A percentile compares a stretch with the other conserved stretches of the same genome.
Evolutionary conservation across 2,113 vertebrate genomes (phyloP).

Genomic region (Tympanuchus pallidicinctus): DNA sequence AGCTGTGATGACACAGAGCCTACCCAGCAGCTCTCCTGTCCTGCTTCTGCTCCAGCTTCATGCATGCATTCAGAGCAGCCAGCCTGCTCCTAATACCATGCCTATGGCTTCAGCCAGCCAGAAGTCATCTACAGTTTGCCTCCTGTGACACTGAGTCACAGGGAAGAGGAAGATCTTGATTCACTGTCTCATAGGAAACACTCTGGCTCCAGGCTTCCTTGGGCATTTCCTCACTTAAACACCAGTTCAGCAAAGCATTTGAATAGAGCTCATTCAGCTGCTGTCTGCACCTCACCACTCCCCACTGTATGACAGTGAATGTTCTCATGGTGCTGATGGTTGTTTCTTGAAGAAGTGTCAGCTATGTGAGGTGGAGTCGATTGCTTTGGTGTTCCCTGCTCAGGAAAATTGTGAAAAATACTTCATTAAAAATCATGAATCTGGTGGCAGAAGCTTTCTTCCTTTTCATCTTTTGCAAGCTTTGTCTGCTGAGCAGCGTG

Average conservation of each 20-base stretch:
- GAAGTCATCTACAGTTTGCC: neutral
- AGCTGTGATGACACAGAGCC: neutral
- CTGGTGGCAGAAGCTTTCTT: neutral
- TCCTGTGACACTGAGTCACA: conserved; percentile 55
- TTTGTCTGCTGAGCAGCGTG: neutral
- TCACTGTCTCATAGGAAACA: conserved; percentile 38
- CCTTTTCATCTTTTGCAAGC: neutral
- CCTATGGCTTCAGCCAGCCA: conserved; percentile 13
- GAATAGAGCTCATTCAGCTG: neutral
- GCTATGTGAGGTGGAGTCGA: neutral
- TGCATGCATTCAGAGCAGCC: neutral
- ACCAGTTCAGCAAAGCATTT: neutral
- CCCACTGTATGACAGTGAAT: neutral
- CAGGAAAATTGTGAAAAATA: neutral
- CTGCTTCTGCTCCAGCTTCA: accelerated
- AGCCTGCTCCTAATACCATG: neutral
- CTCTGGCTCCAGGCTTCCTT: conserved; percentile 45
- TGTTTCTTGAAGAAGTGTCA: conserved; percentile 6
- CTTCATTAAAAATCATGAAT: neutral
- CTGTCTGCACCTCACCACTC: neutral
- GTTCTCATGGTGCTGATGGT: neutral
- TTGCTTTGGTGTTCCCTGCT: neutral
- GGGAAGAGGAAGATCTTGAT: conserved; percentile 37
- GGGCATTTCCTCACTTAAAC: neutral
- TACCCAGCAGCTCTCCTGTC: neutral